Conservation (phyloP, 92 coral and sea anemone genomes). For the Metridium senile region DNA sequence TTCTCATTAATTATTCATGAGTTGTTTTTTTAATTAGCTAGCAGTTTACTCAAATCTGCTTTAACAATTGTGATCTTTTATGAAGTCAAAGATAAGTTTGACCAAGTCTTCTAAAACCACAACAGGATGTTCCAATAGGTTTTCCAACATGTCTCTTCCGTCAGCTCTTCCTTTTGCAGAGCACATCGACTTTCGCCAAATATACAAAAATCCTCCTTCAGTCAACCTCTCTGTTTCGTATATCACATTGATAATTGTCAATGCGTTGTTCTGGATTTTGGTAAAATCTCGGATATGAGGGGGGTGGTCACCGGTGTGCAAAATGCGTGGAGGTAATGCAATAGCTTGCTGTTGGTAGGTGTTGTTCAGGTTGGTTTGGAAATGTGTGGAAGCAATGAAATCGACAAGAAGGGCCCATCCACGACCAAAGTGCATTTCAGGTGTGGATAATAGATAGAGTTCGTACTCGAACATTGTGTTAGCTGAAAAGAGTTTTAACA, state of each 20-base stretch:
- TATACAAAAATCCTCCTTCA: slow-evolving; percentile 47
- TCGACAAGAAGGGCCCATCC: slow-evolving; percentile 88
- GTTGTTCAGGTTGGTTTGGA: slow-evolving; percentile 73
- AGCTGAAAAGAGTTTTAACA: slow-evolving; percentile 46
- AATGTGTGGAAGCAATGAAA: slow-evolving; percentile 82
- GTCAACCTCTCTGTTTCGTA: slow-evolving; percentile 53
- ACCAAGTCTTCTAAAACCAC: slow-evolving; percentile 45
- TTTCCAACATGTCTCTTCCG: slow-evolving; percentile 68
- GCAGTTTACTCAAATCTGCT: neutral
- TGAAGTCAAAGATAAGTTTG: slow-evolving; percentile 55
- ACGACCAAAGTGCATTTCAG: slow-evolving; percentile 75
- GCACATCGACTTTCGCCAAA: slow-evolving; percentile 84
- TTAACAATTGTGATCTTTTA: slow-evolving; percentile 53
- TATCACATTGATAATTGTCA: slow-evolving; percentile 57
- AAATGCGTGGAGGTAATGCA: slow-evolving; percentile 65
- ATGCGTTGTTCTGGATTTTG: slow-evolving; percentile 54
- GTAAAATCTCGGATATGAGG: slow-evolving; percentile 69
- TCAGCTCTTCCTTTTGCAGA: slow-evolving; percentile 71
- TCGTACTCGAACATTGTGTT: slow-evolving; percentile 59
- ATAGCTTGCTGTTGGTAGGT: slow-evolving; percentile 57
- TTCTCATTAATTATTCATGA: neutral
- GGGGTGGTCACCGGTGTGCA: slow-evolving; percentile 54
- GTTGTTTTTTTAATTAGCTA: neutral
- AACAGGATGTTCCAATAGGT: slow-evolving; percentile 43
- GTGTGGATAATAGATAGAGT: slow-evolving; percentile 52